phyloP scores from a whole-genome alignment of 2,113 vertebrate genomes.

The Noturus placidus region DNA sequence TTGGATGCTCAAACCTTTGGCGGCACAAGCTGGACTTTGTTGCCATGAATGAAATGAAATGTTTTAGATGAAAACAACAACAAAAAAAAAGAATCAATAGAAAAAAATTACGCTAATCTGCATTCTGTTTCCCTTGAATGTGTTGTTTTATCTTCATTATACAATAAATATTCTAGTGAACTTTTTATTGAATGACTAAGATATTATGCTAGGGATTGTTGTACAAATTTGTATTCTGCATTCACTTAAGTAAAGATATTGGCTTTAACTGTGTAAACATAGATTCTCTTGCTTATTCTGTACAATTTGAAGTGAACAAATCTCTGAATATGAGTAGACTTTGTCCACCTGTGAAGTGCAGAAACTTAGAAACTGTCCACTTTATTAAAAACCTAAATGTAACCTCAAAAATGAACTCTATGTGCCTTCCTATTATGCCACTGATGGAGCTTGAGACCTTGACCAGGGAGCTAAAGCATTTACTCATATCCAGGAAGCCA shows the following conservation, averaged over 20 bases:
- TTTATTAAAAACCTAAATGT: slow-evolving; percentile 80
- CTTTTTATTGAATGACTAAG: slow-evolving; percentile 98
- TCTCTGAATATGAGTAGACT: slow-evolving; percentile 69
- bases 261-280: slow-evolving; percentile 91
- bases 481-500: neutral
- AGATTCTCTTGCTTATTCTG: slow-evolving; percentile 80
- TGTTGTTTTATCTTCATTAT: slow-evolving; percentile 98
- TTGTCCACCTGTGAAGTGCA: slow-evolving; percentile 77
- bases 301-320: slow-evolving; percentile 73
- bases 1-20: slow-evolving; percentile 88
- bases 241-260: slow-evolving; percentile 98
- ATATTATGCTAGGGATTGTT: slow-evolving; percentile 97
- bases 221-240: slow-evolving; percentile 98
- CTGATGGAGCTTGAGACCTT: neutral
- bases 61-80: slow-evolving; percentile 76
- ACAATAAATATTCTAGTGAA: slow-evolving; percentile 98
- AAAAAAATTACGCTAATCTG: slow-evolving; percentile 86
- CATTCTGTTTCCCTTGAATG: slow-evolving; percentile 92
- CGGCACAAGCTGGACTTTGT: slow-evolving; percentile 99
- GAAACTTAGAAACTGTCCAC: slow-evolving; percentile 74
- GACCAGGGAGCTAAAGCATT: neutral
- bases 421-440: slow-evolving; percentile 65
- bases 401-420: slow-evolving; percentile 66
- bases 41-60: slow-evolving; percentile 94
- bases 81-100: slow-evolving; percentile 65